Base-by-base conservation (phyloP, 2,113 vertebrate species). In the Sander vitreus region DNA sequence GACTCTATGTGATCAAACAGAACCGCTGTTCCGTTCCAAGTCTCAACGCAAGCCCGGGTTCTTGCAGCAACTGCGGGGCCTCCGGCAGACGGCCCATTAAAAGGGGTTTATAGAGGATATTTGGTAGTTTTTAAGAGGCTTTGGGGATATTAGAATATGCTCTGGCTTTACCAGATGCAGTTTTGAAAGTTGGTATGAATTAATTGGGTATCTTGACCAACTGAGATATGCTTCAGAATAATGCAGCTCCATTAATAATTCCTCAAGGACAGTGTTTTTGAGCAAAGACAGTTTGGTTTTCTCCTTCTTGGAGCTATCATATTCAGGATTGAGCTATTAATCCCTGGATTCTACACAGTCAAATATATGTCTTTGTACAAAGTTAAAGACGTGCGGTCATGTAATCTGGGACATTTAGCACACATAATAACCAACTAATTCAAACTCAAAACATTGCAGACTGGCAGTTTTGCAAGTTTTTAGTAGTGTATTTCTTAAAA, bases 161-260 rank as follows among this genome's bases (percentile, higher is more conserved):
- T 36, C 57, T 43, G 59, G 30, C 45, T 59, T 62, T 58, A 68
- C 70, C 43, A 64, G 64, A 70, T 60, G 43, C 14, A 23, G 12
- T 23, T 76, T 39, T 66, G 10, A 55, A 72, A 76, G 23, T 70
- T 58, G 14, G 23, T 68, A 50, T 12, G 3, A 51, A 77, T 72
- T 85, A 84, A 93, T 85, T 88, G 45, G 73, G 2, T n/a, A 16
- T 79, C 43, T 30, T 23, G 19, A 77, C 69, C 76, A 60, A 33
- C 69, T 21, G 59, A 79, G 62, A 30, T 27, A 54, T 78, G 68
- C 65, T 55, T 60, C 19, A 36, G 39, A 45, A 85, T 69, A 36
- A 11, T 59, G 60, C 57, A 58, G 60, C 73, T 73, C 45, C 3
- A 48, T 67, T 7, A 78, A 72, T 83, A 73, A 64, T 50, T 73